A percentile compares a stretch with the other conserved stretches of the same genome.
phyloP scores from a whole-genome alignment of 2,113 vertebrate species.

The Engraulis encrasicolus region DNA sequence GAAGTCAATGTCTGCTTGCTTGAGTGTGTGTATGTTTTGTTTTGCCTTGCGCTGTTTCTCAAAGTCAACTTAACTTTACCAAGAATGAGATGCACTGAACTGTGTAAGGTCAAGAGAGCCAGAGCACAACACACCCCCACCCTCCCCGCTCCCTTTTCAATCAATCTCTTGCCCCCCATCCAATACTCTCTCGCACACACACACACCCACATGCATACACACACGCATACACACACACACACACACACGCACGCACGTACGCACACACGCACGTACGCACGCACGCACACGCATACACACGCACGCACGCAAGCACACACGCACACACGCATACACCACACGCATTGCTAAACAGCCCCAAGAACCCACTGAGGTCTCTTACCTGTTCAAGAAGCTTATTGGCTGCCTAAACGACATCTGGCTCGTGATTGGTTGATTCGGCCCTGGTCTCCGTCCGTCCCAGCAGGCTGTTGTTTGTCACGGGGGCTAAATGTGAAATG shows the following conservation, averaged over 20 bases:
- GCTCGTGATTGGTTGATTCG: conserved; percentile 10
- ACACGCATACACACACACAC: too few relatives aligned
- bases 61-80: conserved; percentile 1
- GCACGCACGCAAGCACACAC: too few relatives aligned
- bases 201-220: too few relatives aligned
- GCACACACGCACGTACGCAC: too few relatives aligned
- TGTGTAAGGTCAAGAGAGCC: not conserved
- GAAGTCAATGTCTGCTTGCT: too few relatives aligned
- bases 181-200: too few relatives aligned
- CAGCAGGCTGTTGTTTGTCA: not conserved
- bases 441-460: not conserved
- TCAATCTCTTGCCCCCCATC: too few relatives aligned
- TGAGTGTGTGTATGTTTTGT: too few relatives aligned
- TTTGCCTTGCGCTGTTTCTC: not conserved
- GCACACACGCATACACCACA: too few relatives aligned
- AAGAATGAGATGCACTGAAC: not conserved
- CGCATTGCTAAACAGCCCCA: too few relatives aligned
- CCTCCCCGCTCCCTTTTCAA: not conserved
- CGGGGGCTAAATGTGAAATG: conserved; percentile 37
- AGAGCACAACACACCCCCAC: not conserved
- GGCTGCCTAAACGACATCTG: not conserved
- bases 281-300: too few relatives aligned
- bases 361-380: not conserved
- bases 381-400: conserved; percentile 5
- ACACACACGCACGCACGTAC: too few relatives aligned